A percentile compares a stretch with the other conserved stretches of the same genome.
phyloP scores from a whole-genome alignment of 1,140 invertebrate genomes.

The Lycorma delicatula region DNA sequence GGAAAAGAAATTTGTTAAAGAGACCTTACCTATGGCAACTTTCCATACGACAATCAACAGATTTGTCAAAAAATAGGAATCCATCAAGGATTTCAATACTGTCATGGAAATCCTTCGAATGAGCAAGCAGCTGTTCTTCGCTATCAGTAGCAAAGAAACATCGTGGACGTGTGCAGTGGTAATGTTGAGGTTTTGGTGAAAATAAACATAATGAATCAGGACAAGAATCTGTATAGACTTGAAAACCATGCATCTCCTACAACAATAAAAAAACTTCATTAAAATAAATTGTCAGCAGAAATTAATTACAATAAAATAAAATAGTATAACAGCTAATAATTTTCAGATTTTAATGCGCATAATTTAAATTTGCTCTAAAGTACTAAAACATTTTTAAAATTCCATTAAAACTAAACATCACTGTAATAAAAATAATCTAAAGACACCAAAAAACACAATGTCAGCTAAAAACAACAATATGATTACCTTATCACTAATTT shows the following conservation, averaged over 20 bases:
- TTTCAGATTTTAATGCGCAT: no score
- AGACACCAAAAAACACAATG: no score
- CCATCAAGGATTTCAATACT: conserved; percentile 72
- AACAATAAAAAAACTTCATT: conserved; percentile 21
- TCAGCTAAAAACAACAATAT: no score
- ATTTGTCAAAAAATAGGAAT: conserved; percentile 71
- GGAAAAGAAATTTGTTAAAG: no score
- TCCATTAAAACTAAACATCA: no score
- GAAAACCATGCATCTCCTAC: conserved; percentile 48
- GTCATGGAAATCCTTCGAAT: conserved; percentile 74
- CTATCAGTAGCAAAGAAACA: conserved; percentile 63
- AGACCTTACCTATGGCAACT: conserved; percentile 47
- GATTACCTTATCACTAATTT: no score
- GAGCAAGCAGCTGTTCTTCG: conserved; percentile 55
- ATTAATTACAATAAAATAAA: no score
- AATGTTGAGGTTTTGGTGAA: conserved; percentile 49
- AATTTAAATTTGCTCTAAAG: no score
- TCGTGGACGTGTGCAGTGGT: conserved; percentile 65
- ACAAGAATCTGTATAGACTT: conserved; percentile 52
- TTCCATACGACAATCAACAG: conserved; percentile 61
- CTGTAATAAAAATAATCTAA: no score
- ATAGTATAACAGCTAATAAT: no score
- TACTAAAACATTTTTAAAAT: no score
- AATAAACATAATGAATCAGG: conserved; percentile 54
- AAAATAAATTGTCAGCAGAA: no score